phyloP scores from a whole-genome alignment of 2,797 vertebrate genomes.

The Sebastes umbrosus region DNA sequence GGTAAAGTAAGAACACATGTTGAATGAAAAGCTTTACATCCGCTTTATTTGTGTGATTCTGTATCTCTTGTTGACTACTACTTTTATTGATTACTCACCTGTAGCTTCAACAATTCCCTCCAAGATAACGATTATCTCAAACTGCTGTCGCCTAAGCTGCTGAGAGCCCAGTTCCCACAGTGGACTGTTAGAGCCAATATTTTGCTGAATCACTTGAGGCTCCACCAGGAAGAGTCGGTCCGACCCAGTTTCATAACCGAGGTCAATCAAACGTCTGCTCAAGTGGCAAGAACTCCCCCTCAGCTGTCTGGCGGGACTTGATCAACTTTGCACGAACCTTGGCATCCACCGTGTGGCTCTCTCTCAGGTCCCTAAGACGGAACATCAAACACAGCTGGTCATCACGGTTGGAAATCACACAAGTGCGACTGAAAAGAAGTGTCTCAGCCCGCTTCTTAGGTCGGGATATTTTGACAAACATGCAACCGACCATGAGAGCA shows the following conservation, averaged over 20 bases:
- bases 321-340: too few relatives aligned
- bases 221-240: slow-evolving; percentile 35
- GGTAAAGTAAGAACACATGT: not conserved
- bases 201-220: slow-evolving; percentile 69
- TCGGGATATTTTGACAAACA: not conserved
- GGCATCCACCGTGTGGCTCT: too few relatives aligned
- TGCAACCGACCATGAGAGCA: slow-evolving; percentile 48
- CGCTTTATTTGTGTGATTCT: not conserved
- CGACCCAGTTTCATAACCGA: slow-evolving; percentile 68
- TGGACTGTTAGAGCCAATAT: slow-evolving; percentile 63
- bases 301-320: too few relatives aligned
- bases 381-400: too few relatives aligned
- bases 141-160: slow-evolving; percentile 13
- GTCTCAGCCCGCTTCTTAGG: not conserved
- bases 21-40: not conserved
- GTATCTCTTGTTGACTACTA: not conserved
- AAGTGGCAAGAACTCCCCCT: too few relatives aligned
- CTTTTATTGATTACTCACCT: slow-evolving; percentile 37
- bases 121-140: slow-evolving; percentile 69
- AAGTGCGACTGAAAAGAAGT: too few relatives aligned
- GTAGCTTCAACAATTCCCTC: slow-evolving; percentile 73
- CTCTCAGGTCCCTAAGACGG: too few relatives aligned
- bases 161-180: slow-evolving; percentile 65
- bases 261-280: slow-evolving; percentile 35
- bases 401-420: too few relatives aligned